Base-by-base conservation (phyloP, 2,113 vertebrate genomes). In the Mirza zaza region DNA sequence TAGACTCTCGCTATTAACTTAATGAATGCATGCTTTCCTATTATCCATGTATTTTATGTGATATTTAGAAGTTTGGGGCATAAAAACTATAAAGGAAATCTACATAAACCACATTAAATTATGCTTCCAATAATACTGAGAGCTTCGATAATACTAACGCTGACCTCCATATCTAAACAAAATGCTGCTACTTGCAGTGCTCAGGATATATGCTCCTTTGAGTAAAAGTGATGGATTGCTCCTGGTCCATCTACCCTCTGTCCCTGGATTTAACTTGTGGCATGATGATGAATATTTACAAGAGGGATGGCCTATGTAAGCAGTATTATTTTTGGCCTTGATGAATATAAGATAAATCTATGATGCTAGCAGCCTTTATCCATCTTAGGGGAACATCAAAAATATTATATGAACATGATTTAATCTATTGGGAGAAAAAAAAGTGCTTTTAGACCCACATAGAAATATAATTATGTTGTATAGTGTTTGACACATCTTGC, bases 31-130 rank as follows among this genome's bases (percentile, higher is more conserved):
- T 63, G 21, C 6, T 88, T 95, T 92, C 52, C 48, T 97, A 87
- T 90, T 96, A 96, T 94, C 80, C n/a, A 87, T 95, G 88, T 61
- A 95, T 84, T 95, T 97, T 94, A 94, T 88, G 48, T 59, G 76
- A 82, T 96, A 88, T 88, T 96, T 94, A 94, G 87, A 95, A 90
- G 70, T 96, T 97, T 97, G 61, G 48, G 34, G 17, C 59, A 97
- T 94, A 97, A 96, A 96, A 95, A 65, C 70, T 79, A 36, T 96
- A 94, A 96, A 77, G 42, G 21, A 90, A 94, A 95, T 97, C 48
- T 96, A 77, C 84, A 97, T 70, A 87, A 87, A 77, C 27, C 20
- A 82, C n/a, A 36, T 97, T 95, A 96, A 90, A 87, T 95, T 96
- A 77, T 85, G 4, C 17, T 81, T 48, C 29, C 42, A 92, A 45